Percentiles rank a stretch among this genome's conserved stretches.
These are phyloP conservation scores for Delphinapterus leucas DNA, from an alignment of 2,113 vertebrate genomes.

Conservation along the genomic window DNA sequence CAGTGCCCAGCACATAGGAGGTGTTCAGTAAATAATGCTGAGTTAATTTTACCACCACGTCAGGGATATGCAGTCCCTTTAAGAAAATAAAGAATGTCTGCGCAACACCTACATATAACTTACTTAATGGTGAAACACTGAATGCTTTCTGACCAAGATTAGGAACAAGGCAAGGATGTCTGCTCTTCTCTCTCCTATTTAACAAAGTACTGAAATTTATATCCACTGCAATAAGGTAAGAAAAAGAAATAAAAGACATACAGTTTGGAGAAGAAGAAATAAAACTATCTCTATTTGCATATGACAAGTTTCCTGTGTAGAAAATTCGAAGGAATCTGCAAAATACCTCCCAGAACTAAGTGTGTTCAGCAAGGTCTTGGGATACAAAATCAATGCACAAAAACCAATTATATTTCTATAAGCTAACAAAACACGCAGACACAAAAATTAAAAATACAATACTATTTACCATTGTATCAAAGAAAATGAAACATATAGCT, in stretches of 20 bases:
- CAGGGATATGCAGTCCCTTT: not conserved
- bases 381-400: not conserved
- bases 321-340: not conserved
- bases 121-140: not conserved
- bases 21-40: not conserved
- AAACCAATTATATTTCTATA: not conserved
- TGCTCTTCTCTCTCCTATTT: not conserved
- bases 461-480: not conserved
- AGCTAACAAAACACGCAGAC: not conserved
- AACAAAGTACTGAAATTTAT: not conserved
- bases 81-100: not conserved
- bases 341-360: not conserved
- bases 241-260: slow-evolving; percentile 17
- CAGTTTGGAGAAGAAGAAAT: not conserved
- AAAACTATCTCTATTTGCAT: not conserved
- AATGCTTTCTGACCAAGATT: not conserved
- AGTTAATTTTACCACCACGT: not conserved
- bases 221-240: not conserved
- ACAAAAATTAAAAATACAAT: not conserved
- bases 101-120: not conserved
- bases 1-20: not conserved
- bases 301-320: not conserved
- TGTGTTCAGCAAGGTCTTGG: not conserved
- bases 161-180: not conserved
- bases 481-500: not conserved